These are phyloP conservation scores for Eupithecia pulchellata DNA, from an alignment of 2,888 invertebrate genomes.

Conservation along the genomic window DNA sequence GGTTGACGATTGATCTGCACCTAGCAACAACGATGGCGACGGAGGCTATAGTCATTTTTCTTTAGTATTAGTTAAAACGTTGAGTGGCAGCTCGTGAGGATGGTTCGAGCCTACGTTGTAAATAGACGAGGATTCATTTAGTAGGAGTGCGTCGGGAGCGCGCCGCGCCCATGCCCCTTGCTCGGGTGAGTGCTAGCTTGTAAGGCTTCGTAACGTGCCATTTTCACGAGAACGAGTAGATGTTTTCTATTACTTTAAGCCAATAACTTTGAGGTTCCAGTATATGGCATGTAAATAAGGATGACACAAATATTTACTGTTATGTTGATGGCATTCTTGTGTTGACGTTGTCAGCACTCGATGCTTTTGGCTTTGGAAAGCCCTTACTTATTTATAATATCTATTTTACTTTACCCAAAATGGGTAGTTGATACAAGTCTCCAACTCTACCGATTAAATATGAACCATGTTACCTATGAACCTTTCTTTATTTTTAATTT, in stretches of 20 bases:
- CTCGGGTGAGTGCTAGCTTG: constrained; percentile 81
- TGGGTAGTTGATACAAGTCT: background rate
- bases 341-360: constrained; percentile 24
- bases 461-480: background rate
- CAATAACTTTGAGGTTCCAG: constrained; percentile 56
- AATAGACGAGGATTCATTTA: constrained; percentile 78
- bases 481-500: background rate
- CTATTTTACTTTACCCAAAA: background rate
- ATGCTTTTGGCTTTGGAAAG: background rate
- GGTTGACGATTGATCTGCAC: constrained; percentile 74
- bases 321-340: constrained; percentile 25
- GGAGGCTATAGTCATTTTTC: constrained; percentile 60
- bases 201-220: constrained; percentile 81
- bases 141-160: constrained; percentile 75
- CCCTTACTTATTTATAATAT: background rate
- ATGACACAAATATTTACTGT: constrained; percentile 34
- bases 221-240: constrained; percentile 67
- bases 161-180: constrained; percentile 84
- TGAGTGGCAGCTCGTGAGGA: constrained; percentile 68
- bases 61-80: constrained; percentile 61
- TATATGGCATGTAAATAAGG: constrained; percentile 43
- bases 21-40: constrained; percentile 75
- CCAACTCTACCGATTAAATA: background rate
- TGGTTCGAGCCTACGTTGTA: constrained; percentile 68
- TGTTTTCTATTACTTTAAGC: constrained; percentile 56